phyloP scores from a whole-genome alignment of 2,113 vertebrate genomes.

The Edolisoma coerulescens region DNA sequence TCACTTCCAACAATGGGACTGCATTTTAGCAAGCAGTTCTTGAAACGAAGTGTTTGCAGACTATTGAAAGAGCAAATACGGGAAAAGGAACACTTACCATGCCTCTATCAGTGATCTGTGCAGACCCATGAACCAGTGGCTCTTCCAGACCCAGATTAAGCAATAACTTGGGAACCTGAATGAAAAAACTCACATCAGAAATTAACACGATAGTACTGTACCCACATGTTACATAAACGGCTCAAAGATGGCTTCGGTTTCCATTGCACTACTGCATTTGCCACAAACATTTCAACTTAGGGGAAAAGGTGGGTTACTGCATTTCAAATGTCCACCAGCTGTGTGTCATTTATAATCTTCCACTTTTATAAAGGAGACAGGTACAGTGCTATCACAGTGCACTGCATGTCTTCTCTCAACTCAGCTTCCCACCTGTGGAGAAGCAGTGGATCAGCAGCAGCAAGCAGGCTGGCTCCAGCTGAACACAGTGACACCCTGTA shows the following conservation, averaged over 20 bases:
- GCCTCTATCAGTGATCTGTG: slow-evolving; percentile 83
- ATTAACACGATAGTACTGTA: neutral
- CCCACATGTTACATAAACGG: neutral
- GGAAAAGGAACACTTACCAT: slow-evolving; percentile 74
- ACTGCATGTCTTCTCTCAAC: neutral
- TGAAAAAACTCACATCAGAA: neutral
- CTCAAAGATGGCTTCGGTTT: neutral
- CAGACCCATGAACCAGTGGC: slow-evolving; percentile 81
- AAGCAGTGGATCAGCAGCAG: neutral
- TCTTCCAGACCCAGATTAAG: slow-evolving; percentile 82
- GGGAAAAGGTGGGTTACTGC: neutral
- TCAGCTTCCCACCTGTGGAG: neutral
- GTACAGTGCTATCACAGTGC: neutral
- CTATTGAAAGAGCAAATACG: neutral
- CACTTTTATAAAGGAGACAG: neutral
- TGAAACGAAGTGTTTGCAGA: neutral
- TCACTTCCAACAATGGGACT: neutral
- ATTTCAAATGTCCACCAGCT: neutral
- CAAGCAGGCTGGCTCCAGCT: neutral
- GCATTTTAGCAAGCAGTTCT: neutral
- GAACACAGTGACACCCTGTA: neutral
- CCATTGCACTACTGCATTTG: neutral
- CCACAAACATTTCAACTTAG: neutral
- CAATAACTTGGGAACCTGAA: slow-evolving; percentile 85
- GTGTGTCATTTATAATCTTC: neutral